These are phyloP conservation scores for Patella ulyssiponensis DNA, from an alignment of 2,888 invertebrate species.

Conservation along the genomic window DNA sequence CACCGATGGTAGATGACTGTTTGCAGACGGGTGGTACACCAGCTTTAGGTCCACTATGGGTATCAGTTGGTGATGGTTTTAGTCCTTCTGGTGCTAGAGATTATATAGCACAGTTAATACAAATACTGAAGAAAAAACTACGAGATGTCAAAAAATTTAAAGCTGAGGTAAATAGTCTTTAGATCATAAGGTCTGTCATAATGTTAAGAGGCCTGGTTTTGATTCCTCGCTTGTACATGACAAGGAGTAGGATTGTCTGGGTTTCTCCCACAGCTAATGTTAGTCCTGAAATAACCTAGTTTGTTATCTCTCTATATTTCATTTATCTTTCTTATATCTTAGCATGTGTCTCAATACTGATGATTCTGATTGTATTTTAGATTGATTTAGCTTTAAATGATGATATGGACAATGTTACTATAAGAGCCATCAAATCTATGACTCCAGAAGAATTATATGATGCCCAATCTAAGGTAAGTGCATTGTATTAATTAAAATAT, in stretches of 20 bases:
- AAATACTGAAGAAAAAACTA: constrained; percentile 56
- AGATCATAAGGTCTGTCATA: too few relatives aligned
- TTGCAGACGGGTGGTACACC: constrained; percentile 64
- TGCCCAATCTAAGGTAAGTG: constrained; percentile 58
- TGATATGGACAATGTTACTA: constrained; percentile 62
- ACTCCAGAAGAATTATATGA: constrained; percentile 65
- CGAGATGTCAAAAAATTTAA: constrained; percentile 61
- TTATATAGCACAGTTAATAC: constrained; percentile 62
- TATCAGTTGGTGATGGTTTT: constrained; percentile 70
- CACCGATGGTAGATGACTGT: constrained; percentile 68
- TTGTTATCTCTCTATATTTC: too few relatives aligned
- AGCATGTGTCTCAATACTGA: background rate
- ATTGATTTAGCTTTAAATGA: constrained; percentile 58
- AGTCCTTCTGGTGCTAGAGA: constrained; percentile 67
- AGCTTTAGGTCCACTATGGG: constrained; percentile 71
- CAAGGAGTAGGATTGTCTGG: too few relatives aligned
- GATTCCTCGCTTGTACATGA: too few relatives aligned
- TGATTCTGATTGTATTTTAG: constrained; percentile 45
- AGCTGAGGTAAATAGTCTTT: constrained; percentile 52
- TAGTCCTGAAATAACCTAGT: too few relatives aligned
- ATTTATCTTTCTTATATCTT: too few relatives aligned
- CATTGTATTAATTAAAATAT: too few relatives aligned
- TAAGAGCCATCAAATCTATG: constrained; percentile 66
- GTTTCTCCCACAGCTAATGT: too few relatives aligned
- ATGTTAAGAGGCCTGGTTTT: too few relatives aligned